Conservation (phyloP, 2,888 invertebrate species). For the Epinotia nisella region DNA sequence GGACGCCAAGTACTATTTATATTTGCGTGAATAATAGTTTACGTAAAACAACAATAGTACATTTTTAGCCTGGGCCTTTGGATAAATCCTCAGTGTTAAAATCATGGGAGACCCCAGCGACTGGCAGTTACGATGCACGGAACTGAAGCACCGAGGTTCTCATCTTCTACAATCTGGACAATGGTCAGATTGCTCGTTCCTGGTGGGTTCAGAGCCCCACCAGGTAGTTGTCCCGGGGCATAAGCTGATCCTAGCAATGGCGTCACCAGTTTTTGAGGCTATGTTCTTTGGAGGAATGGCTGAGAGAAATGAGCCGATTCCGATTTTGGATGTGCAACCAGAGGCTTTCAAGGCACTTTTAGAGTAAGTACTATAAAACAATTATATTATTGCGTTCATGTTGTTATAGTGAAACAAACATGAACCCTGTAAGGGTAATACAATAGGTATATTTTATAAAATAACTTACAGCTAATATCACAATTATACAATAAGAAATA, state of each 20-base stretch:
- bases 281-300: conserved; percentile 95
- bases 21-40: conserved; percentile 36
- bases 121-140: conserved; percentile 90
- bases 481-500: too few relatives aligned
- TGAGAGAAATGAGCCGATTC: conserved; percentile 90
- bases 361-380: conserved; percentile 82
- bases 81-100: conserved; percentile 15
- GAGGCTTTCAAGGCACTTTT: conserved; percentile 93
- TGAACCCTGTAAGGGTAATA: too few relatives aligned
- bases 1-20: conserved; percentile 30
- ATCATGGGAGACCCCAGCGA: conserved; percentile 86
- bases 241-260: conserved; percentile 93
- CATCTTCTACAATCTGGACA: conserved; percentile 91
- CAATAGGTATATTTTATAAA: too few relatives aligned
- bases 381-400: too few relatives aligned
- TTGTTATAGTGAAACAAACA: too few relatives aligned
- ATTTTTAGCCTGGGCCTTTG: neutral
- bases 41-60: conserved; percentile 34
- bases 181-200: conserved; percentile 93
- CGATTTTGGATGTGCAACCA: conserved; percentile 93
- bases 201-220: conserved; percentile 91
- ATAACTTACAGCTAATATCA: too few relatives aligned
- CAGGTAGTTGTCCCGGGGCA: conserved; percentile 90
- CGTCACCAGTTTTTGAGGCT: conserved; percentile 94
- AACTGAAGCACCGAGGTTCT: conserved; percentile 89